These are phyloP conservation scores for Pyrrhosoma nymphula DNA, from an alignment of 2,888 invertebrate species.

Conservation along the genomic window DNA sequence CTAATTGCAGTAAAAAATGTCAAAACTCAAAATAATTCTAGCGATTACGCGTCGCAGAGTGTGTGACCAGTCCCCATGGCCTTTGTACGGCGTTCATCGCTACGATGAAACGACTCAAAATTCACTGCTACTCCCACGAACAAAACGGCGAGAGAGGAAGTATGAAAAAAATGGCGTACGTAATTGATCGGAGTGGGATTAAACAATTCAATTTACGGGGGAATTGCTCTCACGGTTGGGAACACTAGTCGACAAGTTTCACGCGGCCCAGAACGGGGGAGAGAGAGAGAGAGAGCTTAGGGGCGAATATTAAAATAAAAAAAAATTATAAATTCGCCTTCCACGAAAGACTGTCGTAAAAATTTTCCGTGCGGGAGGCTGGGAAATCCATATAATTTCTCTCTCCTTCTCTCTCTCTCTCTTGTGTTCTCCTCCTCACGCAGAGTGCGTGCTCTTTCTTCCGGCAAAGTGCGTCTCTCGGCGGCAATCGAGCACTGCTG, in stretches of 20 bases:
- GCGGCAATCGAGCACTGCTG: background rate
- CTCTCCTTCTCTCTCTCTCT: background rate
- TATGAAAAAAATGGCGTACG: background rate
- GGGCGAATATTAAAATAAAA: background rate
- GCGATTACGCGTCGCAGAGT: no score
- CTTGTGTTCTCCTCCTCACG: background rate
- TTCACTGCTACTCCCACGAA: background rate
- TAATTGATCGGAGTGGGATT: background rate
- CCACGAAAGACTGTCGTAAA: background rate
- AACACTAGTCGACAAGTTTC: background rate
- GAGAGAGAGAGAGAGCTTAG: background rate
- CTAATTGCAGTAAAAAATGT: no score
- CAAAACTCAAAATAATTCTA: no score
- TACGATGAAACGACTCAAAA: background rate
- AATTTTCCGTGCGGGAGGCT: background rate
- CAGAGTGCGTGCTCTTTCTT: slow-evolving; percentile 23
- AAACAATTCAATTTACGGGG: background rate
- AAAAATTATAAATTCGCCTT: background rate
- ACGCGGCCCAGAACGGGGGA: background rate
- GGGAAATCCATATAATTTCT: background rate
- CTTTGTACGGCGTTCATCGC: background rate
- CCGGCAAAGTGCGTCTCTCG: background rate
- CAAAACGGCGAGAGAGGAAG: background rate
- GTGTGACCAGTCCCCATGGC: background rate
- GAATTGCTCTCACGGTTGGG: background rate